phyloP scores from a whole-genome alignment of 1,140 invertebrate species.

The Chrysopa pallens region DNA sequence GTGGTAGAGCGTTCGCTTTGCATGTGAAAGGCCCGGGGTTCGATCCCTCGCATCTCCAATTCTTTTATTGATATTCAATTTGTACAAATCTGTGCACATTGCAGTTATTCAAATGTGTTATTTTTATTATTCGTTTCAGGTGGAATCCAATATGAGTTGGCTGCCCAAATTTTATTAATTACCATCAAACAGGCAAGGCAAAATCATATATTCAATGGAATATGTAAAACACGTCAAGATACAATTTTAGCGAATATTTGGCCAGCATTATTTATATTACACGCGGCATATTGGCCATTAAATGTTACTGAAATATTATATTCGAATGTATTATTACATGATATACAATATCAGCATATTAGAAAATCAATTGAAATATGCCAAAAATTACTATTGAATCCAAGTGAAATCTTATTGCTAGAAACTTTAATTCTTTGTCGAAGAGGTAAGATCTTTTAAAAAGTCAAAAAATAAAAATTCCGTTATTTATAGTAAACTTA shows the following conservation, averaged over 20 bases:
- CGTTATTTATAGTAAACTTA: no score
- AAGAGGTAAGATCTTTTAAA: conserved; percentile 27
- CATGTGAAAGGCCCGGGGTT: conserved; percentile 84
- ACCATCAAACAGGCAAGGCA: conserved; percentile 26
- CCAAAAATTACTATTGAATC: conserved; percentile 28
- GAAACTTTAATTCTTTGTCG: conserved; percentile 43
- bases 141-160: conserved; percentile 15
- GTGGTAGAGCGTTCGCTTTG: conserved; percentile 87
- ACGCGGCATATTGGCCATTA: conserved; percentile 37
- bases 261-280: conserved; percentile 31
- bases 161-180: conserved; percentile 31
- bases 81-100: no score
- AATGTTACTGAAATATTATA: conserved; percentile 23
- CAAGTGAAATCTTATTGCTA: conserved; percentile 35
- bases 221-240: conserved; percentile 27
- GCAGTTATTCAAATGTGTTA: no score
- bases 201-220: conserved; percentile 25
- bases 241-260: conserved; percentile 28
- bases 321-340: conserved; percentile 1
- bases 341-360: conserved; percentile 11
- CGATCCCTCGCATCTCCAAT: conserved; percentile 62
- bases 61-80: no score
- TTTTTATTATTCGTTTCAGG: background rate
- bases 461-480: no score
- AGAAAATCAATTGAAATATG: conserved; percentile 3